phyloP scores from a whole-genome alignment of 2,797 vertebrate species.

The Sebastes oblongus region DNA sequence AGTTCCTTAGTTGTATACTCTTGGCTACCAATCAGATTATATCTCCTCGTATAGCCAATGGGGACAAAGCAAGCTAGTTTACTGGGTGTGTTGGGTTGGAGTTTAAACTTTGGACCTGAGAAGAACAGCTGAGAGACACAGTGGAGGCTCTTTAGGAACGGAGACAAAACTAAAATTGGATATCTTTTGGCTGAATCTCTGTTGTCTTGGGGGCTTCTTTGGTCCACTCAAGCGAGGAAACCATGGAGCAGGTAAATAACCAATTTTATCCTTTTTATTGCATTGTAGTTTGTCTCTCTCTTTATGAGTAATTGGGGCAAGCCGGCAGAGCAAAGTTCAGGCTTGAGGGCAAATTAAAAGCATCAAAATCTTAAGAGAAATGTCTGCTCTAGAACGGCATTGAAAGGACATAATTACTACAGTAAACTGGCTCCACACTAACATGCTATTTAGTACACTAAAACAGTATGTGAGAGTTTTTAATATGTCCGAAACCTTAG shows the following conservation, averaged over 20 bases:
- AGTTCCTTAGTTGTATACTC: constrained; percentile 31
- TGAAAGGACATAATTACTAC: background rate
- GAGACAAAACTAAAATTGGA: constrained; percentile 33
- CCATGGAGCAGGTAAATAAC: constrained; percentile 77
- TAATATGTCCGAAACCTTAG: too few species aligned
- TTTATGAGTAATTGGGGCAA: background rate
- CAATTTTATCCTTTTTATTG: background rate
- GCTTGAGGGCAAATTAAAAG: background rate
- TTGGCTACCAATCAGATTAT: constrained; percentile 55
- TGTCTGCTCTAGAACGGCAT: background rate
- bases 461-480: background rate
- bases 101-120: constrained; percentile 83
- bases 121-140: constrained; percentile 62
- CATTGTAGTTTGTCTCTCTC: background rate
- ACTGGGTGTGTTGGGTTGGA: constrained; percentile 82
- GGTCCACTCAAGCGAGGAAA: constrained; percentile 1
- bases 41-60: constrained; percentile 66
- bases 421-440: background rate
- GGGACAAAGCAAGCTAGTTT: constrained; percentile 27
- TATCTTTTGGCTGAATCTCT: constrained; percentile 37
- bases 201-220: constrained; percentile 21
- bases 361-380: background rate
- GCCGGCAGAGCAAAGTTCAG: constrained; percentile 53
- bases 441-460: too few species aligned
- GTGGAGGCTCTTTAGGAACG: constrained; percentile 36